These are phyloP conservation scores for Scaptomyza tumidula DNA, from an alignment of 2,888 invertebrate species.

Conservation along the genomic window DNA sequence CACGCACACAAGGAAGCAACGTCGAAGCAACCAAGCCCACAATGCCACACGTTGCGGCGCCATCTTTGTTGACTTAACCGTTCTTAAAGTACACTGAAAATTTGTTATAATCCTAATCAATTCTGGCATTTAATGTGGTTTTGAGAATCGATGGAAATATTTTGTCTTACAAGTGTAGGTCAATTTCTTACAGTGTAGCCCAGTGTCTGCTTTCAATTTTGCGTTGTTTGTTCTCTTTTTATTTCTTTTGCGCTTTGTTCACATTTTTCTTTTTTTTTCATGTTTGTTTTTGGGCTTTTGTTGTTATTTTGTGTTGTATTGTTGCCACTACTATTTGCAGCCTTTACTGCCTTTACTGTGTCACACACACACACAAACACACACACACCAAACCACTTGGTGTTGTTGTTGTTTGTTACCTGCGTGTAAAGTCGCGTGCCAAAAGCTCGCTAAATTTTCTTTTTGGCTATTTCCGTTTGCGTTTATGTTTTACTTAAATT, in stretches of 20 bases:
- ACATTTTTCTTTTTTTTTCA: not conserved
- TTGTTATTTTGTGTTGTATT: conserved; percentile 16
- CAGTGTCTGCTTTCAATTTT: not conserved
- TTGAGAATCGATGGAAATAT: not conserved
- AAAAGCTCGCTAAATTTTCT: conserved; percentile 57
- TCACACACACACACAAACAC: conserved; percentile 38
- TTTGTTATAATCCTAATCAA: too few species aligned
- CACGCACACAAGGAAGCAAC: too few species aligned
- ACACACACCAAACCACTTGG: too few species aligned
- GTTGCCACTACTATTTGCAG: conserved; percentile 30
- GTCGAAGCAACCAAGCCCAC: not conserved
- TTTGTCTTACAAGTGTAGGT: not conserved
- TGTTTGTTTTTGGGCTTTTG: conserved; percentile 26
- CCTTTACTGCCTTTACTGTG: conserved; percentile 52
- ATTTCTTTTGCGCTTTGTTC: conserved; percentile 49
- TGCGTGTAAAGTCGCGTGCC: conserved; percentile 64
- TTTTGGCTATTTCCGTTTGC: conserved; percentile 73
- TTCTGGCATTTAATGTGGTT: too few species aligned
- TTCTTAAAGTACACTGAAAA: not conserved
- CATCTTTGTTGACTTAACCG: not conserved
- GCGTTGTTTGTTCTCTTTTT: conserved; percentile 29
- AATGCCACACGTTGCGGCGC: not conserved
- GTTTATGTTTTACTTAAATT: conserved; percentile 80
- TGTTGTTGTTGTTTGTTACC: conserved; percentile 34
- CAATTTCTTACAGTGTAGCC: not conserved